Conservation (phyloP, 1,140 invertebrate genomes). For the Mercenaria mercenaria region DNA sequence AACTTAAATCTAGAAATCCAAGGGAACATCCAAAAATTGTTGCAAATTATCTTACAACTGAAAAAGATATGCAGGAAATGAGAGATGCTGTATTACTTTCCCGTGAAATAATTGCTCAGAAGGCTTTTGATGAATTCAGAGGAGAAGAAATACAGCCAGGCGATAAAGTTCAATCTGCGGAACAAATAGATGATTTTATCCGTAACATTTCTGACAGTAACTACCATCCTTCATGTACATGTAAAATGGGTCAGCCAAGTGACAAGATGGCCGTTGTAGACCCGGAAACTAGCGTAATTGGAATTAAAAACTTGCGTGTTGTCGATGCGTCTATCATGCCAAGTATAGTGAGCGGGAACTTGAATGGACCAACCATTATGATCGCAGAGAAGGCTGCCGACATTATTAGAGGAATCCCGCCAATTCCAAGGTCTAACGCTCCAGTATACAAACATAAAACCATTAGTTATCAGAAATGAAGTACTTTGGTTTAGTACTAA, state of each 20-base stretch:
- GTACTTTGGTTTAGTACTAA: too few species aligned
- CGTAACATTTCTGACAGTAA: conserved; percentile 84
- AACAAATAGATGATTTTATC: conserved; percentile 82
- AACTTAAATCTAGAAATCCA: conserved; percentile 89
- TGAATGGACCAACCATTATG: conserved; percentile 88
- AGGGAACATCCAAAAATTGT: conserved; percentile 94
- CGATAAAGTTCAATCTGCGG: conserved; percentile 72
- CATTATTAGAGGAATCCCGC: conserved; percentile 84
- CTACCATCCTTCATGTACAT: conserved; percentile 88
- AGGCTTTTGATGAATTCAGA: conserved; percentile 86
- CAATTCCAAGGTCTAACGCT: conserved; percentile 79
- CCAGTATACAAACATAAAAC: conserved; percentile 81
- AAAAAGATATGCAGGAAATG: conserved; percentile 81
- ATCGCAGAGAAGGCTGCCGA: conserved; percentile 88
- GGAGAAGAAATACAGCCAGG: conserved; percentile 86
- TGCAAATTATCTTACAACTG: conserved; percentile 88
- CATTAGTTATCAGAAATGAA: conserved; percentile 78
- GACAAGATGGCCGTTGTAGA: conserved; percentile 88
- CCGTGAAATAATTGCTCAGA: conserved; percentile 86
- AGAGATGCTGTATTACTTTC: conserved; percentile 78
- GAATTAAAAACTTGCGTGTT: conserved; percentile 86
- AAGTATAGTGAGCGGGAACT: conserved; percentile 87
- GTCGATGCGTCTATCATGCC: conserved; percentile 89
- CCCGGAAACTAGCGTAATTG: conserved; percentile 84
- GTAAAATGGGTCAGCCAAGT: conserved; percentile 87